Conservation (phyloP, 2,888 invertebrate genomes). For the Xestia sexstrigata region DNA sequence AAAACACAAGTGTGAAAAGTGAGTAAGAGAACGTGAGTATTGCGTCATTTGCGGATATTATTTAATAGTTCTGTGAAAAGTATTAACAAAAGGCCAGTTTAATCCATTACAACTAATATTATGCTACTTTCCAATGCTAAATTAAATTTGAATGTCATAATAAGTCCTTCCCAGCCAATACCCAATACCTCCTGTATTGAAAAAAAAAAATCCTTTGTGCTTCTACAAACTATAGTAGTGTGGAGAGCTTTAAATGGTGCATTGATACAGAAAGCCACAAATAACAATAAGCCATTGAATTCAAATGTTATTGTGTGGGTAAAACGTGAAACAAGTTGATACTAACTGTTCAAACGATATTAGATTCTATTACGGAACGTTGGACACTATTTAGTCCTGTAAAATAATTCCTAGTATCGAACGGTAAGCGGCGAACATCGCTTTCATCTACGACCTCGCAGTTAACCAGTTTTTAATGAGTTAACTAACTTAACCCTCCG, state of each 20-base stretch:
- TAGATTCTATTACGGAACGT: slow-evolving; percentile 46
- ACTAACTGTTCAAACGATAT: slow-evolving; percentile 32
- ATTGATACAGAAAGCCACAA: slow-evolving; percentile 14
- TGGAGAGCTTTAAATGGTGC: slow-evolving; percentile 18
- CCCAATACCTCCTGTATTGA: too few relatives aligned
- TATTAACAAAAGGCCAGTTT: slow-evolving; percentile 11
- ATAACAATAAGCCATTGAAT: slow-evolving; percentile 41
- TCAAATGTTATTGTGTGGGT: slow-evolving; percentile 46
- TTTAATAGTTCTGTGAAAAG: slow-evolving; percentile 1
- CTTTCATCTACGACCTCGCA: slow-evolving; percentile 55
- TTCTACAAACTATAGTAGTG: background rate
- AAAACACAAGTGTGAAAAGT: slow-evolving; percentile 34
- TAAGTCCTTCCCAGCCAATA: background rate
- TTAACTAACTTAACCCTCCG: slow-evolving; percentile 67
- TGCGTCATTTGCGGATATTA: slow-evolving; percentile 35
- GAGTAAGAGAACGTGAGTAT: slow-evolving; percentile 23
- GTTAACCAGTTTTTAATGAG: slow-evolving; percentile 70
- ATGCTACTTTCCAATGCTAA: background rate
- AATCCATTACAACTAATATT: slow-evolving; percentile 16
- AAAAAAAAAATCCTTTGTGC: too few relatives aligned
- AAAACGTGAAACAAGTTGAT: slow-evolving; percentile 38
- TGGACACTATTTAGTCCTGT: slow-evolving; percentile 32
- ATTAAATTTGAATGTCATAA: background rate
- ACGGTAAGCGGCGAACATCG: slow-evolving; percentile 40
- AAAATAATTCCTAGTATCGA: slow-evolving; percentile 39